These are phyloP conservation scores for Bombus superbus DNA, from an alignment of 1,140 invertebrate genomes.

Conservation along the genomic window DNA sequence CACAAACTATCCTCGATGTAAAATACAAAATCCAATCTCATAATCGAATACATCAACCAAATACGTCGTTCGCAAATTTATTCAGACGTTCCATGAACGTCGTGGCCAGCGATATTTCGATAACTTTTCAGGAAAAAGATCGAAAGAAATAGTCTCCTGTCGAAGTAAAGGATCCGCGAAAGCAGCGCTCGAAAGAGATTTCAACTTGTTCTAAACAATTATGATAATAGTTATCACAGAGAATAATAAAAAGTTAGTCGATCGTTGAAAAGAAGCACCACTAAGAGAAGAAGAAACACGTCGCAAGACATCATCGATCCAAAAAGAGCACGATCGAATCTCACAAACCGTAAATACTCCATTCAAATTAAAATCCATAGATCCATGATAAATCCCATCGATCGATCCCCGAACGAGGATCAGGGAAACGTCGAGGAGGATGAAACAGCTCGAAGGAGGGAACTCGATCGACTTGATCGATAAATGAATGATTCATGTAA, in stretches of 20 bases:
- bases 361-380: neutral
- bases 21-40: neutral
- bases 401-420: neutral
- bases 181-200: neutral
- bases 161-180: neutral
- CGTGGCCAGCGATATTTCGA: neutral
- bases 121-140: neutral
- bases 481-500: conserved; percentile 56
- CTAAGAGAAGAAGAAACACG: too few species aligned
- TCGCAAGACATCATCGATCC: too few species aligned
- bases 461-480: conserved; percentile 30
- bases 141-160: neutral
- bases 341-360: too few species aligned
- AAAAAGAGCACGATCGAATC: too few species aligned
- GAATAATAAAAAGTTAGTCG: too few species aligned
- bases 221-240: too few species aligned
- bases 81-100: neutral
- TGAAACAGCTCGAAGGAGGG: conserved; percentile 10
- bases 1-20: neutral
- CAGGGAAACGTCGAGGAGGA: neutral
- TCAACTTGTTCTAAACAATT: too few species aligned
- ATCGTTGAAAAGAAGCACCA: too few species aligned
- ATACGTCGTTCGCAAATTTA: too few species aligned
- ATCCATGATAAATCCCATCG: neutral
- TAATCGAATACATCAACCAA: neutral